Conservation (phyloP, 2,113 vertebrate species). For the Pseudonaja textilis region DNA sequence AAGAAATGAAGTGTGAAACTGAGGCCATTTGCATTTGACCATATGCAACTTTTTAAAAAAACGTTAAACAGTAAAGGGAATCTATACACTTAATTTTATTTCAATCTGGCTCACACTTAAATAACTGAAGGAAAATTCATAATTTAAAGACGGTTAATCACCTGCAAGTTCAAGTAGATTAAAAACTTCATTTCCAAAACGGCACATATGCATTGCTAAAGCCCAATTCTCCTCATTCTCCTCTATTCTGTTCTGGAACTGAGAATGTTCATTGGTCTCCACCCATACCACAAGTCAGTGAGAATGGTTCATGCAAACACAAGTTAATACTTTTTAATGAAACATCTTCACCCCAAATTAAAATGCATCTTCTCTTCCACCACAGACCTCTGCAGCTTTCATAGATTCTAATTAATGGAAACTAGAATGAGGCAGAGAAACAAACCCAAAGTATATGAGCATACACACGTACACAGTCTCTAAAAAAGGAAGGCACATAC, state of each 20-base stretch:
- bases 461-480: background rate
- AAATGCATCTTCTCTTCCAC: background rate
- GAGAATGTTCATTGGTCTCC: background rate
- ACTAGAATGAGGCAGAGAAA: background rate
- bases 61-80: background rate
- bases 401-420: background rate
- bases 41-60: background rate
- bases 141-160: background rate
- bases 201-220: background rate
- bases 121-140: background rate
- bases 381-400: background rate
- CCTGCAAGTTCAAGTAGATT: background rate
- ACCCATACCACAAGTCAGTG: background rate
- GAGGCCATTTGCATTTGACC: background rate
- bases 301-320: background rate
- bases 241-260: background rate
- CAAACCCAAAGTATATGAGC: background rate
- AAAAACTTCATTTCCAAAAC: background rate
- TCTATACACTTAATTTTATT: background rate
- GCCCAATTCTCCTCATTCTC: background rate
- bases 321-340: background rate
- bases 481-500: constrained; percentile 60
- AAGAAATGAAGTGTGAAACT: background rate
- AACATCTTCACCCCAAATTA: background rate
- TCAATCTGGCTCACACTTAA: background rate